phyloP scores from a whole-genome alignment of 2,888 invertebrate genomes.

The Limnephilus lunatus region DNA sequence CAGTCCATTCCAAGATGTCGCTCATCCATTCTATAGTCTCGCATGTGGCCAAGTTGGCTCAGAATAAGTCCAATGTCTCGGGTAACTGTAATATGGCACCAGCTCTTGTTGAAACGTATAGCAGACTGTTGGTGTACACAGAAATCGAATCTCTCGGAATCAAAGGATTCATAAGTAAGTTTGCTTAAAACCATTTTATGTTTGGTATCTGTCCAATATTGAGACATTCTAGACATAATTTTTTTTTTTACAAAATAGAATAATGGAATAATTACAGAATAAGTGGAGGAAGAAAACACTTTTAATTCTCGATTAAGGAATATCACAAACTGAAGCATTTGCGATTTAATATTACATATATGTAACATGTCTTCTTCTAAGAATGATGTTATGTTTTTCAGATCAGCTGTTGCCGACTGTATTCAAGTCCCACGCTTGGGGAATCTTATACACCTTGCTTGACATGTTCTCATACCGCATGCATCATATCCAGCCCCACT shows the following conservation, averaged over 20 bases:
- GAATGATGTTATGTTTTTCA: conserved; percentile 69
- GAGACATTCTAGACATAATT: not conserved
- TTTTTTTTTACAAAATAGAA: not conserved
- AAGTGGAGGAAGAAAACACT: not conserved
- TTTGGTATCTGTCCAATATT: not conserved
- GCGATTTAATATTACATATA: not conserved
- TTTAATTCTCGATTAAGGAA: not conserved
- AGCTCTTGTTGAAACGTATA: conserved; percentile 96
- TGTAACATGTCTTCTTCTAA: not conserved
- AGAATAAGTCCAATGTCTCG: conserved; percentile 89
- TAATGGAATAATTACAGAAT: not conserved
- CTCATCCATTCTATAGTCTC: conserved; percentile 89
- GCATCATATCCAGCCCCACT: conserved; percentile 97
- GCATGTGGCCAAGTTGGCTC: conserved; percentile 93
- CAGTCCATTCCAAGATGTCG: conserved; percentile 97
- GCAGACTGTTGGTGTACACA: conserved; percentile 93
- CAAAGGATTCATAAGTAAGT: conserved; percentile 94
- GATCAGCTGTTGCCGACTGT: conserved; percentile 93
- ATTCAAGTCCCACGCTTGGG: conserved; percentile 95
- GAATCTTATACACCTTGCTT: conserved; percentile 94
- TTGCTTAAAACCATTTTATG: not conserved
- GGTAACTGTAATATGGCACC: conserved; percentile 84
- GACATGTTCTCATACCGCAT: conserved; percentile 98
- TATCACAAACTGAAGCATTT: not conserved
- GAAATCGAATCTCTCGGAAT: conserved; percentile 98